Evolutionary conservation across 2,888 invertebrate genomes (phyloP).

Genomic region (Pandemis corylana): DNA sequence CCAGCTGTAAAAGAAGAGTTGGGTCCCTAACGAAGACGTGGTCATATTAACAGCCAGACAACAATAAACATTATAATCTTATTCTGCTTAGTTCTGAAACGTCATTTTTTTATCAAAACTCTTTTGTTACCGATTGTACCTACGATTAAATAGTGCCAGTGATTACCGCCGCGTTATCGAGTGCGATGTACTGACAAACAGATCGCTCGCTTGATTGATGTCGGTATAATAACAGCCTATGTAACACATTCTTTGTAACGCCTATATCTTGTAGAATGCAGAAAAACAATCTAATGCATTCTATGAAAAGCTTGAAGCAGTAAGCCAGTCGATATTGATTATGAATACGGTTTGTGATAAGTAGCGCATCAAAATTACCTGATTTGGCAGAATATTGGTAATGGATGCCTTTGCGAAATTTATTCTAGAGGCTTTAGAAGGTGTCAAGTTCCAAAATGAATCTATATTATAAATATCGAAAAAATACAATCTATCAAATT

Average conservation of each 20-base stretch:
- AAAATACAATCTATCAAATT: too few relatives aligned
- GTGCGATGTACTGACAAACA: conserved; percentile 10
- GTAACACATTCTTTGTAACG: conserved; percentile 34
- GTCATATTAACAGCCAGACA: too few relatives aligned
- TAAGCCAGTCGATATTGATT: neutral
- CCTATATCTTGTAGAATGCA: conserved; percentile 17
- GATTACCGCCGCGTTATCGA: conserved; percentile 12
- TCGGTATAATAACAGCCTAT: conserved; percentile 28
- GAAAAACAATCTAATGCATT: conserved; percentile 16
- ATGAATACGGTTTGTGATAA: neutral
- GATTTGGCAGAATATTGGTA: neutral
- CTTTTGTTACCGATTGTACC: conserved; percentile 4
- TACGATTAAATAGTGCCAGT: neutral
- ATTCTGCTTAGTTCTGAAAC: too few relatives aligned
- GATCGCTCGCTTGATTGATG: conserved; percentile 44
- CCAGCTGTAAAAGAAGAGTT: too few relatives aligned
- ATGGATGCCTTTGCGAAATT: too few relatives aligned
- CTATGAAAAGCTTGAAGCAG: neutral
- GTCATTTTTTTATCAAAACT: neutral
- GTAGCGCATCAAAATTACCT: neutral
- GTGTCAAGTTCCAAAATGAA: too few relatives aligned
- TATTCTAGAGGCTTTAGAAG: too few relatives aligned
- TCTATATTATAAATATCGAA: too few relatives aligned
- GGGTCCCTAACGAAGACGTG: too few relatives aligned
- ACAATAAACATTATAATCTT: too few relatives aligned